Evolutionary conservation across 2,888 invertebrate genomes (phyloP), one percentile per base, ranked within the genome.

Genomic region (Melanchra persicariae): DNA sequence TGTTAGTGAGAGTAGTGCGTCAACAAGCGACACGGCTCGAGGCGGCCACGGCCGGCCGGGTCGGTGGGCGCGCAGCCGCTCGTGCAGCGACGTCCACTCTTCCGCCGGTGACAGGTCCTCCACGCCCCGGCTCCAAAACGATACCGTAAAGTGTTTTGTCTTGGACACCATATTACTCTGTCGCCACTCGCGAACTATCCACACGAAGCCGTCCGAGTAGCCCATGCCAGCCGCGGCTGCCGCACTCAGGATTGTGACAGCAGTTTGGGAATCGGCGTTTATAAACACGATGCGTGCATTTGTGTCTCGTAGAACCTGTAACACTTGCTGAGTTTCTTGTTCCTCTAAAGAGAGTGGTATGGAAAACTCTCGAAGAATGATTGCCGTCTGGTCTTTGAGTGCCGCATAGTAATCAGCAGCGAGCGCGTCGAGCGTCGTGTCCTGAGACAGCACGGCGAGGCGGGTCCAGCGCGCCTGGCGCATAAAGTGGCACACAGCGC

Each of bases 281-380:
- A 98, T 97, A 73, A 98, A 97, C 55, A 99, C 97, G 15, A 99
- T 97, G 79, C 97, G 97, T 0, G 98, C 98, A 59, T 97, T 96
- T 71, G 3, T 63, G 4, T 52, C 51, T 22, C 58, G 55, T 17
- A 91, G 74, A 3, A 54, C 34, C 52, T 57, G 19, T 51, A 90
- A 71, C 17, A 54, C 30, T 7, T n/a, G 6, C n/a, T 37, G 15
- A 15, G n/a, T 52, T 8, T 45, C 17, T 45, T 22, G 34, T 52
- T 45, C 15, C 15, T n/a, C 22, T 19, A 64, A 9, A 19, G 4
- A 1, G 45, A 45, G 7, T 45, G 45, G 45, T 58, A 78, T 54
- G 0, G 0, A n/a, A 61, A 61, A 74, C 0, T 45, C 19, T 17
- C 54, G 17, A 30, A 64, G 2, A 8, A 7, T 17, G 1, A 79